Percentiles rank a stretch among this genome's conserved stretches.
phyloP scores from a whole-genome alignment of 2,113 vertebrate genomes.

The Semnornis frantzii region DNA sequence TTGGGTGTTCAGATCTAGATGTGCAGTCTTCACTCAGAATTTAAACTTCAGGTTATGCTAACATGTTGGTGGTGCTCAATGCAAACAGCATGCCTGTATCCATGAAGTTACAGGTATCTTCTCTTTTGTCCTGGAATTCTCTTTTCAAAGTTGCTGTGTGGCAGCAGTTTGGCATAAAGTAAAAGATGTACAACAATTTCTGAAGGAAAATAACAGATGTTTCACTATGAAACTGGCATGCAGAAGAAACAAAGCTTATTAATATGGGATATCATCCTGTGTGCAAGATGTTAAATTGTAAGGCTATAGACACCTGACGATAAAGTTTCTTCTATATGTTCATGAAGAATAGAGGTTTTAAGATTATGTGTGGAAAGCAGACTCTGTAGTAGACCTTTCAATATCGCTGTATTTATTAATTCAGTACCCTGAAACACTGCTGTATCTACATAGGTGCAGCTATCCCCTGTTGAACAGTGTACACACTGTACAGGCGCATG shows the following conservation, averaged over 20 bases:
- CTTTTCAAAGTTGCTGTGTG: background rate
- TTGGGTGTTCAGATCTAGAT: background rate
- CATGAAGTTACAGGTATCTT: background rate
- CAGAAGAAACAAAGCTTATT: background rate
- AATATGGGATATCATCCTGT: background rate
- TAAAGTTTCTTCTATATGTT: background rate
- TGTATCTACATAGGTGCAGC: background rate
- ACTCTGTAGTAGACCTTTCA: background rate
- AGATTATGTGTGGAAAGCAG: background rate
- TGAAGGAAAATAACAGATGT: background rate
- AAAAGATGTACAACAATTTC: background rate
- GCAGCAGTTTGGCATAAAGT: background rate
- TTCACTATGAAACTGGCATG: background rate
- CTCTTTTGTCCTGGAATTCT: background rate
- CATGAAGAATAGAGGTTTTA: background rate
- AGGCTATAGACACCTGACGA: background rate
- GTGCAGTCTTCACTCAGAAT: background rate
- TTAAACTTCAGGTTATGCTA: background rate
- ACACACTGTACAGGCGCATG: accelerated
- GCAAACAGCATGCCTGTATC: background rate
- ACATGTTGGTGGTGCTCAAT: background rate
- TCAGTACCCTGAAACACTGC: background rate
- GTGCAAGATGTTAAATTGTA: background rate
- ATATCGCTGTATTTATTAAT: background rate
- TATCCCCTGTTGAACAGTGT: background rate